phyloP scores from a whole-genome alignment of 2,797 vertebrate genomes.

The Triplophysa bombifrons region DNA sequence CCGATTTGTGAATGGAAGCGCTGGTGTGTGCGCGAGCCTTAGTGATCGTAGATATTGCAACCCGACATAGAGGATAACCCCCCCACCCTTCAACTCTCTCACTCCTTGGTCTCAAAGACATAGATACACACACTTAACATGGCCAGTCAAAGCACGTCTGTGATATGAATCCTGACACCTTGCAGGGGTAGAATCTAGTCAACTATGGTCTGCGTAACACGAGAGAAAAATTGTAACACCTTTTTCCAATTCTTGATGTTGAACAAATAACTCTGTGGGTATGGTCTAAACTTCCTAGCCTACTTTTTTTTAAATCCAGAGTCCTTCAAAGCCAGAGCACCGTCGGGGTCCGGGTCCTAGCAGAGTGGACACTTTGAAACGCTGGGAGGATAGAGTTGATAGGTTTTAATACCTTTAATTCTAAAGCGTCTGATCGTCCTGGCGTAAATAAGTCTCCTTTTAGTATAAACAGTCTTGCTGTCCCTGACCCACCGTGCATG shows the following conservation, averaged over 20 bases:
- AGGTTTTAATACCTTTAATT: constrained; percentile 84
- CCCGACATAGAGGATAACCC: constrained; percentile 75
- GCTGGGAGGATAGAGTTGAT: constrained; percentile 79
- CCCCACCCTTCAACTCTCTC: constrained; percentile 58
- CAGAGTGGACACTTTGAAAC: constrained; percentile 77
- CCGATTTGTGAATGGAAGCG: constrained; percentile 86
- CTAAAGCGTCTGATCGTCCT: constrained; percentile 86
- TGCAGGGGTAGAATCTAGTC: constrained; percentile 15
- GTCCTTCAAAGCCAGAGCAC: constrained; percentile 68
- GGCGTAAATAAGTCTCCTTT: constrained; percentile 88
- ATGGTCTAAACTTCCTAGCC: constrained; percentile 51
- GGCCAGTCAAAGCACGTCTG: constrained; percentile 29
- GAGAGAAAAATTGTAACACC: neutral
- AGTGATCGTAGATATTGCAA: constrained; percentile 76
- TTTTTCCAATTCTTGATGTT: neutral
- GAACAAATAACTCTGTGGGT: constrained; percentile 24
- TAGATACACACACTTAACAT: constrained; percentile 23
- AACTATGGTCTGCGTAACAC: neutral
- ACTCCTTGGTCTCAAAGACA: constrained; percentile 36
- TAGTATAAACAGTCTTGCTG: constrained; percentile 71
- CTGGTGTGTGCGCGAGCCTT: constrained; percentile 78
- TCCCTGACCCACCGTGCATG: constrained; percentile 60
- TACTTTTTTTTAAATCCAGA: constrained; percentile 48
- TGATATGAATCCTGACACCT: constrained; percentile 43
- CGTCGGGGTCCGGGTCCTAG: constrained; percentile 75